Conservation (phyloP, 2,888 invertebrate genomes). For the Xestoiulus laeticollis region DNA sequence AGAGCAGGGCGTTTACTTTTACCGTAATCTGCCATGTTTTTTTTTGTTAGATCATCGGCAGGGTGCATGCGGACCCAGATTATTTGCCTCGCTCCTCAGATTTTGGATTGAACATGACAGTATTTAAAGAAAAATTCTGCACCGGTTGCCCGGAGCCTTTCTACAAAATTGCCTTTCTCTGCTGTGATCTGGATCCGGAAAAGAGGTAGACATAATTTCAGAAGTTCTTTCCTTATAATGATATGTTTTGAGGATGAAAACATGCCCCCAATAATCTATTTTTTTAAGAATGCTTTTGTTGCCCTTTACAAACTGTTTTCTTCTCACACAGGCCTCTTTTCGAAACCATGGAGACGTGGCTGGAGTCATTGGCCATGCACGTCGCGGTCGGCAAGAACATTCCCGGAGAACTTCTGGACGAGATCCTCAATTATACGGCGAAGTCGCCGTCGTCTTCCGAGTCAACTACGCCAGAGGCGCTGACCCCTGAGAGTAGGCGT, state of each 20-base stretch:
- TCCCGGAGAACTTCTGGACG: conserved; percentile 75
- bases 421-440: conserved; percentile 75
- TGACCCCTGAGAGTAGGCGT: conserved; percentile 58
- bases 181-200: conserved; percentile 91
- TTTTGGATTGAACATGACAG: conserved; percentile 88
- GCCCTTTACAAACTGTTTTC: neutral
- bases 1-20: neutral
- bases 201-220: conserved; percentile 72
- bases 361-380: conserved; percentile 80
- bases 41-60: conserved; percentile 80
- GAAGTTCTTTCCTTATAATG: too few species aligned
- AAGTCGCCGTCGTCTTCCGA: conserved; percentile 69
- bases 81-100: conserved; percentile 88
- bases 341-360: conserved; percentile 88
- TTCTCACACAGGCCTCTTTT: conserved; percentile 77
- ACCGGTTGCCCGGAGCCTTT: conserved; percentile 84
- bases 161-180: conserved; percentile 86
- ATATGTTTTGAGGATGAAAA: too few species aligned
- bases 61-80: conserved; percentile 95
- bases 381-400: conserved; percentile 72
- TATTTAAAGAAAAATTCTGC: conserved; percentile 88
- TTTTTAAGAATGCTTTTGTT: too few species aligned
- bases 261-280: too few species aligned
- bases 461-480: conserved; percentile 68
- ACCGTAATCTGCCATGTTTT: neutral